Evolutionary conservation across 1,140 invertebrate species (phyloP), one percentile per base, ranked within the genome.

Genomic region (Bombus difficillimus): DNA sequence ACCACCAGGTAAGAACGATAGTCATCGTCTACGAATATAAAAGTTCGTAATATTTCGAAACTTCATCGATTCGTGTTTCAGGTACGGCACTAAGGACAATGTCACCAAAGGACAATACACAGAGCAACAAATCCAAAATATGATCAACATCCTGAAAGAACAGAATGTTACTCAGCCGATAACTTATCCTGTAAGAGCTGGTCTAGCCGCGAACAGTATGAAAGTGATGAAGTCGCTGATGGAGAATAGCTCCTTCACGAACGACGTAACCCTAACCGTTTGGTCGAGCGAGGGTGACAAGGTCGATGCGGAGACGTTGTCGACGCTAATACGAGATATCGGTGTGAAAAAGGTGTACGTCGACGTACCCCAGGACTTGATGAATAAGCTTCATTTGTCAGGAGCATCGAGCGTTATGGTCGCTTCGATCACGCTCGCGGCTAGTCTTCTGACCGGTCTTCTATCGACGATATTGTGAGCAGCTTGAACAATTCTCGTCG

Each of bases 181-280:
- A 76, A 98, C 98, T 6, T 99, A 98, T 92, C 97, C 98, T 0
- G 97, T 99, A 34, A 96, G 98, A 83, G 97, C 98, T 39, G 96
- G 96, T 62, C 93, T 97, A 37, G 96, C 97, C 0, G 96, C 96
- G 0, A 96, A 97, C 85, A 97, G 97, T 64, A 92, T 94, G 62
- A 91, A 95, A 0, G 93, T 95, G 1, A 91, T 98, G 6, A 90
- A 96, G 39, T 92, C 93, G 28, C 94, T 97, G 10, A 88, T 97
- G 6, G 91, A 95, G 2, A 94, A 95, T 71, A 95, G 95, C 0
- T 92, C 94, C 0, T 90, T 43, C 0, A 41, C 83, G 34, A 91
- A 94, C 0, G 92, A 94, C 9, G 79, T 93, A 64, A 97, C 97
- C 0, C 93, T 98, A 64, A 98, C 97, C 0, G 96, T 98, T 71